phyloP scores from a whole-genome alignment of 2,797 vertebrate species.

The Spondyliosoma cantharus region DNA sequence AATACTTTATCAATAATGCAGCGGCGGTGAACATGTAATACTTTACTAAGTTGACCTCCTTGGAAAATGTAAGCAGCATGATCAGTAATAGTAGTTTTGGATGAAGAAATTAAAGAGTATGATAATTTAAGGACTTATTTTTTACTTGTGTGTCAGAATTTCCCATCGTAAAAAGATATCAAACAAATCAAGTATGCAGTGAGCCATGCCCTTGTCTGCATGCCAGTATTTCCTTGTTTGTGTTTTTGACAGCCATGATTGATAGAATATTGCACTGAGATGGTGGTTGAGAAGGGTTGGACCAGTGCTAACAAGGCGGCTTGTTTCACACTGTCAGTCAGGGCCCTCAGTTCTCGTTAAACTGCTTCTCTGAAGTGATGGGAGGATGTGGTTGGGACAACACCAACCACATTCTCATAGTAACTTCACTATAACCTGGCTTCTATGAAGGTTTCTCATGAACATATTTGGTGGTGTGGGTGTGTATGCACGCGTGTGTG shows the following conservation, averaged over 20 bases:
- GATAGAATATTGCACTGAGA: conserved; percentile 8
- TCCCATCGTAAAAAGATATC: conserved; percentile 4
- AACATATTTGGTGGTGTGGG: not conserved
- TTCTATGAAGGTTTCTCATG: conserved; percentile 8
- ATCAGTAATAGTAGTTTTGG: not conserved
- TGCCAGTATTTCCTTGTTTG: conserved; percentile 31
- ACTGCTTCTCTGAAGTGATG: conserved; percentile 50
- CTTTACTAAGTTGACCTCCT: not conserved
- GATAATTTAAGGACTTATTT: not conserved
- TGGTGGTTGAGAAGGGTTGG: conserved; percentile 16
- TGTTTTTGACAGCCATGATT: conserved; percentile 34
- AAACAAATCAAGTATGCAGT: conserved; percentile 18
- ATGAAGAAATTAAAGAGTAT: not conserved
- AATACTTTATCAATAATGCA: not conserved
- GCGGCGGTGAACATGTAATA: not conserved
- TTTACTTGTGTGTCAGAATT: not conserved
- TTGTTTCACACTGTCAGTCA: conserved; percentile 36
- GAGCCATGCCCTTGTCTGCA: conserved; percentile 6
- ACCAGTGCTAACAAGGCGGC: conserved; percentile 21
- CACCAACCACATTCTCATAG: conserved; percentile 47
- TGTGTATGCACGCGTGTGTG: not conserved
- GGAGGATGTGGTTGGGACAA: conserved; percentile 74
- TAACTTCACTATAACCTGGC: conserved; percentile 36
- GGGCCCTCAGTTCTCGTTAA: conserved; percentile 44
- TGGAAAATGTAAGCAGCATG: not conserved